Base-by-base conservation (phyloP, 1,140 invertebrate genomes). In the Drosophila baimaii region DNA sequence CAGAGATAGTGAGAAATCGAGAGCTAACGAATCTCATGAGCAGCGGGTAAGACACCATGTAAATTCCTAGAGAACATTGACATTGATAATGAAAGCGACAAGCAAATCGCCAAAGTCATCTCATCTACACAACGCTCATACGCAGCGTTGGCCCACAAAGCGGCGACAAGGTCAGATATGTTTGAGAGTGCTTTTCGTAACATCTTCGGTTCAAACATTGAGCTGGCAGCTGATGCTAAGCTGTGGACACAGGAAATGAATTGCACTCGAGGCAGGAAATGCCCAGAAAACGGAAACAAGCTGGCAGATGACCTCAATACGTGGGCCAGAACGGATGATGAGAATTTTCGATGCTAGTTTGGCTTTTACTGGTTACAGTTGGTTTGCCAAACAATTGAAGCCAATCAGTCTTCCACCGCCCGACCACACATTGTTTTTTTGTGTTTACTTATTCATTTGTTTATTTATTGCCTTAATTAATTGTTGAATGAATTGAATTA, bases 41-140 rank as follows among this genome's bases (percentile, higher is more conserved):
- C 17, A 17, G 25, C 46, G 2, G n/a, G n/a, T 2, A 8, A 5
- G 17, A 37, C 43, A 21, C 25, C 13, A 3, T n/a, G 46, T 29
- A n/a, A 37, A 35, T 37, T 46, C n/a, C 19, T 49, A 55, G 43
- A 47, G 56, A 72, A 29, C 77, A 77, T 73, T 85, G 77, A 56
- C 73, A 84, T 84, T 81, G 81, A 86, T 86, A 86, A 74, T 81
- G 81, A 85, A 85, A 81, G 73, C 73, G 49, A 68, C 62, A 57
- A 47, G 56, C 71, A 66, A 62, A 73, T 47, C 65, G 31, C n/a
- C 54, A 47, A 55, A 70, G 49, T 62, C 64, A 75, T 69, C 65
- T 37, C 64, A 75, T 65, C 54, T 27, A 37, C 19, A 46, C 41
- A 71, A 51, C 47, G 72, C 63, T 56, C 77, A 84, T 79, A 83